Evolutionary conservation across 2,888 invertebrate genomes (phyloP), one percentile per base, ranked within the genome.

Genomic region (Diogma glabrata): DNA sequence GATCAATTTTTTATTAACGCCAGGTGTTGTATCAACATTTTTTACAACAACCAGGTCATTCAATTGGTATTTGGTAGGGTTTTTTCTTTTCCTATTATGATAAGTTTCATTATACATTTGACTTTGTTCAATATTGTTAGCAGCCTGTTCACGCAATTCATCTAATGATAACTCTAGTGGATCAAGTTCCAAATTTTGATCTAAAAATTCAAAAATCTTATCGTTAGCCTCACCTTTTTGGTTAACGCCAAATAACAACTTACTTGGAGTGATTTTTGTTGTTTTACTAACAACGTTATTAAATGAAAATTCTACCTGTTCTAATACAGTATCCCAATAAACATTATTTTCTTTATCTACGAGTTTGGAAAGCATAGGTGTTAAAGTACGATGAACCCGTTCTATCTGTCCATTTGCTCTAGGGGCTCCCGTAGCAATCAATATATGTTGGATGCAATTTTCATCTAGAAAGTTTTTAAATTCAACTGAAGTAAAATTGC

Each of bases 371-470:
- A 33, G 16, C 12, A 33, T 33, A 12, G 5, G 33, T 14, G 33
- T 33, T 33, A 33, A 33, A 12, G 33, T 33, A 33, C 33, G 33
- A 10, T 33, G 33, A 33, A 33, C 33, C 14, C 33, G 12, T 10
- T 33, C 33, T 33, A 33, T 33, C 14, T 33, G 33, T 33, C 12
- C 33, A 14, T 33, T 33, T 14, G 4, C 33, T 14, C 33, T 10
- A 33, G 33, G 12, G 12, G 33, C 33, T 2, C 53, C 58, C 2
- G 58, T 55, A 5, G 63, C 61, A 4, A 62, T 57, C 28, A 57
- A 50, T 12, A 61, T 55, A 46, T 60, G 59, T 26, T 56, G 45
- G 7, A 63, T 57, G 10, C 47, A 52, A 9, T 56, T 51, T 2
- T 52, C 46, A n/a, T 53, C 17, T 6, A 59, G 5, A 49, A 58